Evolutionary conservation across 2,888 invertebrate genomes (phyloP).

Genomic region (Catocala sponsa): DNA sequence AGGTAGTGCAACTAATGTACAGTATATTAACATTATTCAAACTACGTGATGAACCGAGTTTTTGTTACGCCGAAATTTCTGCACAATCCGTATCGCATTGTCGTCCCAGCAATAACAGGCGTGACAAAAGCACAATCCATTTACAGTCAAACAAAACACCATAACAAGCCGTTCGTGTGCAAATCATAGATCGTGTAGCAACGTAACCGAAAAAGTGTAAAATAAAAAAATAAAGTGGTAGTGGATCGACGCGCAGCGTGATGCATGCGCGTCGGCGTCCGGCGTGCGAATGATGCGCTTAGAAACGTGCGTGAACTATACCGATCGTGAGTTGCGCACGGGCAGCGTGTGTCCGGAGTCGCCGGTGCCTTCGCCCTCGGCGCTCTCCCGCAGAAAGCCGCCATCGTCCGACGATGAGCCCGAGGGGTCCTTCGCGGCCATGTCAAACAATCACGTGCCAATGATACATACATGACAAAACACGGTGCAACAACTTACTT

Average conservation of each 20-base stretch:
- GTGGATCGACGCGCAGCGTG: constrained; percentile 41
- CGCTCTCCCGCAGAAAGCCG: constrained; percentile 81
- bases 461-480: constrained; percentile 66
- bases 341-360: constrained; percentile 86
- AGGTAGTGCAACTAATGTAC: constrained; percentile 52
- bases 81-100: constrained; percentile 53
- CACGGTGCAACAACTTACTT: constrained; percentile 68
- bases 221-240: constrained; percentile 52
- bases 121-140: constrained; percentile 71
- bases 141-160: constrained; percentile 62
- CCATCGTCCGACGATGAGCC: constrained; percentile 87
- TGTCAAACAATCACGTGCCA: constrained; percentile 76
- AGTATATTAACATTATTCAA: constrained; percentile 59
- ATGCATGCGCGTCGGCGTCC: constrained; percentile 51
- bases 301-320: constrained; percentile 69
- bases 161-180: constrained; percentile 81
- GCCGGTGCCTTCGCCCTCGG: constrained; percentile 69
- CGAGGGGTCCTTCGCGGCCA: constrained; percentile 82
- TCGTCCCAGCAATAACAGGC: constrained; percentile 48
- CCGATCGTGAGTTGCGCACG: constrained; percentile 86
- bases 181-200: constrained; percentile 82
- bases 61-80: constrained; percentile 60
- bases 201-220: constrained; percentile 65
- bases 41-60: constrained; percentile 64
- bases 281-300: constrained; percentile 63